Conservation (phyloP, 2,888 invertebrate genomes). For the Apoda limacodes region DNA sequence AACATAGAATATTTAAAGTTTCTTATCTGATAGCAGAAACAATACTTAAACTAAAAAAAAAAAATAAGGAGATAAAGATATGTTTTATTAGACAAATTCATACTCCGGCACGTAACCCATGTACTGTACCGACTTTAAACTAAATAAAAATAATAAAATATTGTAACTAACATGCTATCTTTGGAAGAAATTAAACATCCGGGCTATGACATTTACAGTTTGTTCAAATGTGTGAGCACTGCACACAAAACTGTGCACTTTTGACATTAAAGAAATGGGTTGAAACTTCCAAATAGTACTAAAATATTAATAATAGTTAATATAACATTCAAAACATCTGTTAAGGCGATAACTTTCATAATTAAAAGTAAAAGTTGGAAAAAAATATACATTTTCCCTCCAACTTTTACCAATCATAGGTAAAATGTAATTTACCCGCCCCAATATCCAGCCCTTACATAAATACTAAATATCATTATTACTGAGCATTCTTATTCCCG, state of each 20-base stretch:
- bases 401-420: too few species aligned
- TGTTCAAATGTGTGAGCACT: constrained; percentile 27
- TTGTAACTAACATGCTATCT: constrained; percentile 58
- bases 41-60: too few species aligned
- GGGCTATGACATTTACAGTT: constrained; percentile 34
- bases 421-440: too few species aligned
- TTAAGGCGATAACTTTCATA: constrained; percentile 25
- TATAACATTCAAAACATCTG: constrained; percentile 17
- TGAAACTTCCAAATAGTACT: constrained; percentile 27
- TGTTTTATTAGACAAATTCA: constrained; percentile 65
- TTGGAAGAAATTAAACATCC: constrained; percentile 61
- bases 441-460: too few species aligned
- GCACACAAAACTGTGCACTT: too few species aligned
- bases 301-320: not conserved
- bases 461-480: too few species aligned
- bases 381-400: too few species aligned
- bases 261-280: too few species aligned
- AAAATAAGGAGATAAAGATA: constrained; percentile 58
- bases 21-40: too few species aligned
- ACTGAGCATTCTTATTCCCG: too few species aligned
- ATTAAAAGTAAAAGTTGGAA: too few species aligned
- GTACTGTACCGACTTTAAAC: constrained; percentile 36
- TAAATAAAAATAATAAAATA: constrained; percentile 42
- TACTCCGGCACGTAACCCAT: constrained; percentile 38
- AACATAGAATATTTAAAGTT: too few species aligned